These are phyloP conservation scores for Clunio marinus DNA, from an alignment of 2,888 invertebrate species.

Conservation along the genomic window DNA sequence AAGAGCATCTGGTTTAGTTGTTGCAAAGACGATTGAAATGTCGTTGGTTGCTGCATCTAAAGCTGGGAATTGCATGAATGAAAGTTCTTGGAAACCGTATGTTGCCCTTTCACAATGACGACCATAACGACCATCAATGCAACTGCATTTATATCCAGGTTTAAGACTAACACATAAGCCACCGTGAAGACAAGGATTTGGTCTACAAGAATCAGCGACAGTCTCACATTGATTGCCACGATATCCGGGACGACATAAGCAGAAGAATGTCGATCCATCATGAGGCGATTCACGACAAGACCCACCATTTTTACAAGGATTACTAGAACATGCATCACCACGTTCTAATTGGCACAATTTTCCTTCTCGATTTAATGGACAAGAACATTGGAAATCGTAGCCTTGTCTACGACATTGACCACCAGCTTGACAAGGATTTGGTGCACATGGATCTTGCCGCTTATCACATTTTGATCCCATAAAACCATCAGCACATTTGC, in stretches of 20 bases:
- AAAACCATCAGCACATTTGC: conserved; percentile 79
- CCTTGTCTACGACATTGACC: conserved; percentile 81
- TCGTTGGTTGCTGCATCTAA: conserved; percentile 86
- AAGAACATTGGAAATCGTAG: conserved; percentile 77
- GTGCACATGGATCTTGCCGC: conserved; percentile 84
- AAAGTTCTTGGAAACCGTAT: conserved; percentile 82
- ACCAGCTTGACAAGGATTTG: conserved; percentile 81
- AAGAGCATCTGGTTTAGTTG: conserved; percentile 78
- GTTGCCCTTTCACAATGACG: conserved; percentile 87
- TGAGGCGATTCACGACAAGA: conserved; percentile 83
- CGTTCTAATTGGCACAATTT: conserved; percentile 78
- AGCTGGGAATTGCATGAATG: conserved; percentile 83
- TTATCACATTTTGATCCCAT: conserved; percentile 78
- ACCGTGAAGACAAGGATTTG: conserved; percentile 88
- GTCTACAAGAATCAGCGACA: conserved; percentile 81
- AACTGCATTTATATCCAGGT: conserved; percentile 75
- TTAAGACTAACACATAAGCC: conserved; percentile 85
- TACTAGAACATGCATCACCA: conserved; percentile 77
- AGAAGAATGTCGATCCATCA: conserved; percentile 87
- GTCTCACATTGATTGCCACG: conserved; percentile 87
- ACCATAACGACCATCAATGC: conserved; percentile 84
- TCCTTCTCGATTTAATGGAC: conserved; percentile 74
- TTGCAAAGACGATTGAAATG: conserved; percentile 85
- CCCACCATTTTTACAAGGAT: conserved; percentile 87
- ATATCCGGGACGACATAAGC: conserved; percentile 86